Evolutionary conservation across 2,797 vertebrate genomes (phyloP), one percentile per base, ranked within the genome.

Genomic region (Enteromius anoplus): DNA sequence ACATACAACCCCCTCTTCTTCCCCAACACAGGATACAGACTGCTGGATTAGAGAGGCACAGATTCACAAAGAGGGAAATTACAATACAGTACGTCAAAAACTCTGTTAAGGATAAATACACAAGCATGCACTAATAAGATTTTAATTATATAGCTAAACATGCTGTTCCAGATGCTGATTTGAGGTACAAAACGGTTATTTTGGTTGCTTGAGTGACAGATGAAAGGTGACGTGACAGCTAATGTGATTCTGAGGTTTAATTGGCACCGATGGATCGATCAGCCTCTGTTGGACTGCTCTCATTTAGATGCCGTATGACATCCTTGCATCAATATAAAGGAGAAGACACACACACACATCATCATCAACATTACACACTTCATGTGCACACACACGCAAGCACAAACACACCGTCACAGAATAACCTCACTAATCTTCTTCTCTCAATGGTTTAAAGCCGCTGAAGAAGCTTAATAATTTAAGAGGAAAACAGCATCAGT

Each of bases 391-490:
- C 82, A 83, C 80, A 60, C 23, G 68, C 42, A 82, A 5, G 32
- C 60, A 75, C 78, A 84, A 78, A 87, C 88, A 92, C 83, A 90
- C 84, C 90, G 87, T 85, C 89, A 94, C 86, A 93, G 89, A 93
- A 89, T 93, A 93, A 94, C 92, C 89, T 90, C 90, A 92, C 86
- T 93, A 93, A 94, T 94, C 92, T 89, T 94, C 92, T 89, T 91
- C 92, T 93, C 90, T 93, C 90, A 89, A 89, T 94, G 89, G 89
- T 90, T 93, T 93, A 89, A 84, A 91, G 92, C 87, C 88, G 91
- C 90, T 79, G 90, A 94, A 94, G 90, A 92, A 92, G 90, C 91
- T 93, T 94, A 93, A 94, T 93, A 94, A 94, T 93, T 94, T 91
- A 93, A 92, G 88, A 88, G 83, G 88, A 91, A 91, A 90, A 91